A percentile compares a stretch with the other conserved stretches of the same genome.
Evolutionary conservation across 2,888 invertebrate species (phyloP).

Genomic region (Sturmia bella): DNA sequence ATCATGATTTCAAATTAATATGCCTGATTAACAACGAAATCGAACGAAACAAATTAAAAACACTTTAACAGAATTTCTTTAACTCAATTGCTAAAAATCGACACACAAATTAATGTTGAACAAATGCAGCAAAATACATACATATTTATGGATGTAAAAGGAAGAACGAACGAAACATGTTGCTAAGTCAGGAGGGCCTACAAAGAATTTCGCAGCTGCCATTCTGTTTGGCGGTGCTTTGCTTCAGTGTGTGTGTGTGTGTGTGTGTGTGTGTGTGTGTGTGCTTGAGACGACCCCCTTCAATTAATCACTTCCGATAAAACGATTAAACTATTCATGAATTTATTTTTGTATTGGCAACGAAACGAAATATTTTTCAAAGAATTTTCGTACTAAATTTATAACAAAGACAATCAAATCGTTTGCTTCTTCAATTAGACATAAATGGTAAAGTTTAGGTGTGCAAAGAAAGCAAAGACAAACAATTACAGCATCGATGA

Average conservation of each 20-base stretch:
- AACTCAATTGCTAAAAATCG: conserved; percentile 41
- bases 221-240: too few relatives aligned
- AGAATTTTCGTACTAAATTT: conserved; percentile 61
- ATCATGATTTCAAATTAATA: not conserved
- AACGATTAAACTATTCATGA: conserved; percentile 60
- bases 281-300: conserved; percentile 61
- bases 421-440: conserved; percentile 61
- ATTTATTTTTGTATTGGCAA: conserved; percentile 62
- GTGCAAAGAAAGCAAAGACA: conserved; percentile 30
- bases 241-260: conserved; percentile 9
- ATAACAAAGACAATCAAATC: conserved; percentile 49
- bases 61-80: conserved; percentile 21
- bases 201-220: conserved; percentile 43
- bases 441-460: conserved; percentile 67
- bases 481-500: conserved; percentile 53
- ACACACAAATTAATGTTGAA: conserved; percentile 51
- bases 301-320: conserved; percentile 70
- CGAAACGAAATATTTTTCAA: conserved; percentile 55
- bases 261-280: conserved; percentile 28
- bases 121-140: conserved; percentile 38
- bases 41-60: conserved; percentile 18
- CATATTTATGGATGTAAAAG: too few relatives aligned
- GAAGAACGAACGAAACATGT: not conserved
- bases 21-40: not conserved
- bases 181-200: conserved; percentile 11